phyloP scores from a whole-genome alignment of 2,888 invertebrate genomes.

The Pristionchus fissidentatus region DNA sequence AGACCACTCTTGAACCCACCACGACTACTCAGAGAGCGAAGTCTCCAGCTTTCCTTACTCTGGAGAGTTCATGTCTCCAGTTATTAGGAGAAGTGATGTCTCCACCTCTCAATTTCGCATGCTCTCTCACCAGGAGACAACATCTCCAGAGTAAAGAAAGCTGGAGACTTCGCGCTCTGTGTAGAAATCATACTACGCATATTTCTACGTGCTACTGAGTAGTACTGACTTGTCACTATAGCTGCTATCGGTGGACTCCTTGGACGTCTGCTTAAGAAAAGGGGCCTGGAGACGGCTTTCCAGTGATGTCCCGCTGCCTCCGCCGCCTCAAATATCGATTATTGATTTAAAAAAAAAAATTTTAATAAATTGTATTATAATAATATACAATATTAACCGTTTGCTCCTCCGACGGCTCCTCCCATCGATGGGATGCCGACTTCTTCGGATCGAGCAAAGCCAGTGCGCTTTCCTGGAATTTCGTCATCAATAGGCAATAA shows the following conservation, averaged over 20 bases:
- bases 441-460: slow-evolving; percentile 75
- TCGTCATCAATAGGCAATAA: neutral
- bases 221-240: slow-evolving; percentile 41
- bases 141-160: too few relatives aligned
- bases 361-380: neutral
- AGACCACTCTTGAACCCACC: too few relatives aligned
- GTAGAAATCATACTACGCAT: too few relatives aligned
- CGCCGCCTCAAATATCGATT: neutral
- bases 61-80: too few relatives aligned
- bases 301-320: slow-evolving; percentile 18
- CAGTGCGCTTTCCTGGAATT: slow-evolving; percentile 72
- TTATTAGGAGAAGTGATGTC: too few relatives aligned
- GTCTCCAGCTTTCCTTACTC: too few relatives aligned
- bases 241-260: slow-evolving; percentile 50
- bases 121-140: too few relatives aligned
- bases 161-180: too few relatives aligned
- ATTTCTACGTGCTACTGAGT: neutral
- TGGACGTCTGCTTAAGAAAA: slow-evolving; percentile 50
- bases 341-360: neutral
- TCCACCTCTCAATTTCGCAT: too few relatives aligned
- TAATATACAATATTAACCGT: neutral
- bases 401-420: neutral
- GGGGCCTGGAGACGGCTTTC: slow-evolving; percentile 49
- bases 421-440: slow-evolving; percentile 71
- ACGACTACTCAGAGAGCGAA: too few relatives aligned